phyloP scores from a whole-genome alignment of 2,888 invertebrate species.

The Eudemis profundana region DNA sequence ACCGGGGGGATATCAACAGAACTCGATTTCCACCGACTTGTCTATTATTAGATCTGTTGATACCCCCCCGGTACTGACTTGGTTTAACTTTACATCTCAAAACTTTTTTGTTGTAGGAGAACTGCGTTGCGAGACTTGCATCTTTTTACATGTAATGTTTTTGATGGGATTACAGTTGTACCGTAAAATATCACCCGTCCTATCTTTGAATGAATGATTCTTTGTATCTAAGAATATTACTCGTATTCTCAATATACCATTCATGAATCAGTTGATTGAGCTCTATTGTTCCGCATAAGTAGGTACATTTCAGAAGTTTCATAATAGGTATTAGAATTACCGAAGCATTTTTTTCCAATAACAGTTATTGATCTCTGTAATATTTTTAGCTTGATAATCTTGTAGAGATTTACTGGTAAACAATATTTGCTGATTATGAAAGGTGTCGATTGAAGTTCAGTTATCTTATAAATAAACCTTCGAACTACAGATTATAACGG shows the following conservation, averaged over 20 bases:
- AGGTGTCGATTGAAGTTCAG: slow-evolving; percentile 33
- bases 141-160: too few species aligned
- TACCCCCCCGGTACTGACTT: too few species aligned
- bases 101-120: too few species aligned
- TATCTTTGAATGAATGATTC: background rate
- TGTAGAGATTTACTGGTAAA: slow-evolving; percentile 17
- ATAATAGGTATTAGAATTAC: background rate
- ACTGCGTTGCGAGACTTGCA: too few species aligned
- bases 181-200: background rate
- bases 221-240: background rate
- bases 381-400: slow-evolving; percentile 18
- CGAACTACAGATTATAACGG: background rate
- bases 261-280: too few species aligned
- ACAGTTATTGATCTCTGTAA: slow-evolving; percentile 4
- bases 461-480: slow-evolving; percentile 15
- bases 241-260: background rate
- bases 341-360: background rate
- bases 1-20: too few species aligned
- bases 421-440: slow-evolving; percentile 32
- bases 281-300: too few species aligned
- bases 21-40: too few species aligned
- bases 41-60: too few species aligned
- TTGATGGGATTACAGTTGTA: too few species aligned
- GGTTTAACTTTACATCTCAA: too few species aligned
- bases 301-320: too few species aligned